Conservation (phyloP, 1,140 invertebrate species). For the Helicorthomorpha holstii region DNA sequence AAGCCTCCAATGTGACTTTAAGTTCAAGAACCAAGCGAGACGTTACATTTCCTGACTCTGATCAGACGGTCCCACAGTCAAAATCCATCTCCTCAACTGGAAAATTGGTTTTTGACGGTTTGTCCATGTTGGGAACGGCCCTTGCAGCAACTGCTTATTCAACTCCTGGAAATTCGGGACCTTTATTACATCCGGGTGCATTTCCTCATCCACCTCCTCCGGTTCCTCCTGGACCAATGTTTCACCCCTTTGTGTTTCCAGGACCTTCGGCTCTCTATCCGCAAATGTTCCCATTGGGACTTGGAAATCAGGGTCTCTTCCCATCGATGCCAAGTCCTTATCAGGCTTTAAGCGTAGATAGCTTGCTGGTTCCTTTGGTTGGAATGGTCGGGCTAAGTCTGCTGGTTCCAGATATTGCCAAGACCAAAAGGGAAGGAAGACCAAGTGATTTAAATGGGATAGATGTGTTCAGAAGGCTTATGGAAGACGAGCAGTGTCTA, state of each 20-base stretch:
- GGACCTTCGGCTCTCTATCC: background rate
- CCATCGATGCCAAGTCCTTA: background rate
- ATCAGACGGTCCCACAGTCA: no score
- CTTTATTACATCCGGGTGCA: background rate
- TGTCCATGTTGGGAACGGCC: background rate
- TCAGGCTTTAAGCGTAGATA: background rate
- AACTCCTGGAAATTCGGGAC: background rate
- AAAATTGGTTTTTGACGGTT: background rate
- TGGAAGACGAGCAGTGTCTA: background rate
- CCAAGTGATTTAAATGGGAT: background rate
- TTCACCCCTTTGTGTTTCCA: background rate
- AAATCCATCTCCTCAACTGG: no score
- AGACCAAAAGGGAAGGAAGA: background rate
- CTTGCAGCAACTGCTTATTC: no score
- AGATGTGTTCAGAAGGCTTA: background rate
- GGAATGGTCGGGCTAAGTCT: slow-evolving; percentile 5
- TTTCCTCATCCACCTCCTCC: background rate
- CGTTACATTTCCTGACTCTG: no score
- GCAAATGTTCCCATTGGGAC: background rate
- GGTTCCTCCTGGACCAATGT: background rate
- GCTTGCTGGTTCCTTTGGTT: slow-evolving; percentile 1
- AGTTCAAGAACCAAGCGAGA: no score
- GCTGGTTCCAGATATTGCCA: slow-evolving; percentile 1
- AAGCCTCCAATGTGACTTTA: no score
- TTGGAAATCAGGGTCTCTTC: background rate